Conservation (phyloP, 2,888 invertebrate species). For the Galerucella nymphaeae region DNA sequence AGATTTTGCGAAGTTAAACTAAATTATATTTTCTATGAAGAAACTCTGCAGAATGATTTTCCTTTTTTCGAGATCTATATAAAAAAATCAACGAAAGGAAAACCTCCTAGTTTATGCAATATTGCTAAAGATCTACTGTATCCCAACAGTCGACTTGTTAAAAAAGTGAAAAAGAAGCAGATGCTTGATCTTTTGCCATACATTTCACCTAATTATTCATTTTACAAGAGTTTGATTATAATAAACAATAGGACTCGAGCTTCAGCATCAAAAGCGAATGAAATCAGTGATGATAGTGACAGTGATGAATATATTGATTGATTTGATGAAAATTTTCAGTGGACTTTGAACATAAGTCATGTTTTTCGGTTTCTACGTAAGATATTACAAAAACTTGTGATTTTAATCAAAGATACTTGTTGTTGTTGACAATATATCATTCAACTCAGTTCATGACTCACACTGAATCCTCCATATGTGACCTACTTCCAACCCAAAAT, state of each 20-base stretch:
- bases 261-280: neutral
- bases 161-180: conserved; percentile 24
- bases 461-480: too few species aligned
- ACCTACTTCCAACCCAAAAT: too few species aligned
- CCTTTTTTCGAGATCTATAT: neutral
- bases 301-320: too few species aligned
- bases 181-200: conserved; percentile 33
- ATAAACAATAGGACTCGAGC: neutral
- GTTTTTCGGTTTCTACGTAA: too few species aligned
- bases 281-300: too few species aligned
- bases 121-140: conserved; percentile 30
- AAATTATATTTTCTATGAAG: neutral
- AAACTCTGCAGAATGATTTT: neutral
- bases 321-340: too few species aligned
- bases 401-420: too few species aligned
- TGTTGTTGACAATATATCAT: too few species aligned
- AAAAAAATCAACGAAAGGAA: neutral
- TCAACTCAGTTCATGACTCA: too few species aligned
- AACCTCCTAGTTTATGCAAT: conserved; percentile 2
- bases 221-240: conserved; percentile 17
- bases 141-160: conserved; percentile 13
- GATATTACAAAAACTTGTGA: too few species aligned
- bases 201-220: conserved; percentile 28
- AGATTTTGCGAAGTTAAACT: neutral
- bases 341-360: too few species aligned